Conservation (phyloP, 1,140 invertebrate species). For the Chrysomallon squamiferum region DNA sequence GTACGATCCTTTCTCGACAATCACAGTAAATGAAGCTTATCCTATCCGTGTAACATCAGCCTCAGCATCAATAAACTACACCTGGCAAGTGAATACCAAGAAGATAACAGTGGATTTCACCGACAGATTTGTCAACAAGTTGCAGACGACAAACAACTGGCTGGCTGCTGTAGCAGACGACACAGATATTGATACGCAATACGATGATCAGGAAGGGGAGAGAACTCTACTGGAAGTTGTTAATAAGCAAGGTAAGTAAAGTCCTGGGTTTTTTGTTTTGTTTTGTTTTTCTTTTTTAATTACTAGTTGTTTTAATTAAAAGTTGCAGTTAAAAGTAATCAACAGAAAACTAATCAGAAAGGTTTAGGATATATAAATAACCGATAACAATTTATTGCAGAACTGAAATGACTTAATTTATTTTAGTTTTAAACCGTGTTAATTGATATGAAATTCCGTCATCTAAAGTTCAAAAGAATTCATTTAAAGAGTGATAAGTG, state of each 20-base stretch:
- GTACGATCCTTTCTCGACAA: conserved; percentile 16
- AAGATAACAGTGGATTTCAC: conserved; percentile 18
- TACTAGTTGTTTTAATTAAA: too few relatives aligned
- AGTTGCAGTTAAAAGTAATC: too few relatives aligned
- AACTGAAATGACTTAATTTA: too few relatives aligned
- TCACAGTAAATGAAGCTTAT: not conserved
- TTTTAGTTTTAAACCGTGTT: too few relatives aligned
- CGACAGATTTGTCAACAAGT: conserved; percentile 20
- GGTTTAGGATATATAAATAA: too few relatives aligned
- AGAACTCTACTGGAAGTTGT: conserved; percentile 10
- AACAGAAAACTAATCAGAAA: too few relatives aligned
- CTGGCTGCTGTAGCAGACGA: conserved; percentile 16
- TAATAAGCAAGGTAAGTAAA: conserved; percentile 22
- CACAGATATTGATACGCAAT: conserved; percentile 6
- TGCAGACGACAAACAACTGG: conserved; percentile 20
- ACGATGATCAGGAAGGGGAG: conserved; percentile 30
- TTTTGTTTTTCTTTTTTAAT: too few relatives aligned
- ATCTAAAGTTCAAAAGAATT: too few relatives aligned
- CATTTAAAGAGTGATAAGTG: too few relatives aligned
- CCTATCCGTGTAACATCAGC: conserved; percentile 17
- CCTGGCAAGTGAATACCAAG: conserved; percentile 12
- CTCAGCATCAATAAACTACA: conserved; percentile 8
- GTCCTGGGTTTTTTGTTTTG: too few relatives aligned
- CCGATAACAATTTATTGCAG: too few relatives aligned
- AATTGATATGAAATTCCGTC: too few relatives aligned